phyloP scores from a whole-genome alignment of 37 sponge, comb jelly and placozoan species.

The Halichondria panicea region DNA sequence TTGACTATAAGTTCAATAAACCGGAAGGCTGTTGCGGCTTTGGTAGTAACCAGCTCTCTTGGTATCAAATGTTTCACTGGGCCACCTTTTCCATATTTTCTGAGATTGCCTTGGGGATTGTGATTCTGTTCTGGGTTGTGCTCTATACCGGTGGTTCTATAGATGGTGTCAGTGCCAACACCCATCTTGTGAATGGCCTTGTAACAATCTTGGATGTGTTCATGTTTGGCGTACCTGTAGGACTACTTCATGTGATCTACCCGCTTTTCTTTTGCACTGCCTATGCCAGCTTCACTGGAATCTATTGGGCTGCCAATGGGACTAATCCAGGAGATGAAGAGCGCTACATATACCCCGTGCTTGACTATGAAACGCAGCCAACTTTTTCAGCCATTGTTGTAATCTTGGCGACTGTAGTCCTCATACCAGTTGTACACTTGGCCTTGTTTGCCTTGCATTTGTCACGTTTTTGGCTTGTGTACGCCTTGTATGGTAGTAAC shows the following conservation, averaged over 20 bases:
- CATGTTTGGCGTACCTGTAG: constrained; percentile 30
- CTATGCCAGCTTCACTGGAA: constrained; percentile 53
- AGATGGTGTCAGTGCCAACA: constrained; percentile 31
- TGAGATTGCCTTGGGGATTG: constrained; percentile 10
- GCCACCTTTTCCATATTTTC: constrained; percentile 23
- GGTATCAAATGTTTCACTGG: constrained; percentile 80
- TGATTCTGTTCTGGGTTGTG: constrained; percentile 60
- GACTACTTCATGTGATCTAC: constrained; percentile 47
- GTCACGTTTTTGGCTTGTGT: background rate
- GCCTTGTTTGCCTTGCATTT: background rate
- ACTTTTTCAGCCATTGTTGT: constrained; percentile 22
- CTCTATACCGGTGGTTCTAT: constrained; percentile 19
- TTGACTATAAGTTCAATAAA: background rate
- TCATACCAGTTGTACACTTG: constrained; percentile 58
- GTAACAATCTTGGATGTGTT: constrained; percentile 54
- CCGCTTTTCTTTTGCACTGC: constrained; percentile 3
- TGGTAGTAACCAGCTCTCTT: constrained; percentile 9
- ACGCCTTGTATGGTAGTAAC: background rate
- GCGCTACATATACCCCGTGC: constrained; percentile 45
- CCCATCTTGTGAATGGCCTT: constrained; percentile 56
- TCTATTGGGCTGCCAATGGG: constrained; percentile 65
- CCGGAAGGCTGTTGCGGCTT: constrained; percentile 31
- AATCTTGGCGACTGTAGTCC: constrained; percentile 19
- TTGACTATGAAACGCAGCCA: constrained; percentile 59
- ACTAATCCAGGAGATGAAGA: constrained; percentile 28